phyloP scores from a whole-genome alignment of 2,113 vertebrate species.

The Dipodomys spectabilis region DNA sequence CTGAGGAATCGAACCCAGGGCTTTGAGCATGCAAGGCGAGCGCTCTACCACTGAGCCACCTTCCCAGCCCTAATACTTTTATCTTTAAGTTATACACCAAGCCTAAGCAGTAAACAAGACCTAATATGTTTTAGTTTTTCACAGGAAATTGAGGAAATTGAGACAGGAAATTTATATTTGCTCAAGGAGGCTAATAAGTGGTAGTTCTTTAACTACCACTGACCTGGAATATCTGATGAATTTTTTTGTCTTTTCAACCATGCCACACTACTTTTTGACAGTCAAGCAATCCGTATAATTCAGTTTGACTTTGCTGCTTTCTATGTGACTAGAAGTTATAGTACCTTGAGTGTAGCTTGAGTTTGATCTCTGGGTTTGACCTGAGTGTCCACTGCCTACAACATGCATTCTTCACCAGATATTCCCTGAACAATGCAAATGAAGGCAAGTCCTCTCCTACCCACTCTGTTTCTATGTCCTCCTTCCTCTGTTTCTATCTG shows the following conservation, averaged over 20 bases:
- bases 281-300: not conserved
- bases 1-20: too few relatives aligned
- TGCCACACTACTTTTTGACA: not conserved
- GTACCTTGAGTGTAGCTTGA: not conserved
- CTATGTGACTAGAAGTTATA: not conserved
- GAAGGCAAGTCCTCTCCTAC: not conserved
- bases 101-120: too few relatives aligned
- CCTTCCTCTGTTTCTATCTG: not conserved
- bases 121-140: not conserved
- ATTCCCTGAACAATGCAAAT: too few relatives aligned
- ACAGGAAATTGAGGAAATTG: not conserved
- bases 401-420: too few relatives aligned
- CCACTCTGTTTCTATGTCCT: not conserved
- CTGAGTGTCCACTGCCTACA: not conserved
- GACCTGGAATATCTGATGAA: not conserved
- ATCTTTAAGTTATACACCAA: rapidly evolving
- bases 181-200: too few relatives aligned
- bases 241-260: not conserved
- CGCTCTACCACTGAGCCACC: too few relatives aligned
- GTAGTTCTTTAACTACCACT: too few relatives aligned
- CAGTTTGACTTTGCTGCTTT: not conserved
- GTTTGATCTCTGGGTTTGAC: not conserved
- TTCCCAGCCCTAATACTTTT: not conserved
- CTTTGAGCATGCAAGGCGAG: too few relatives aligned
- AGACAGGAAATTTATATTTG: not conserved